Conservation (phyloP, 2,888 invertebrate genomes). For the Tholera decimalis region DNA sequence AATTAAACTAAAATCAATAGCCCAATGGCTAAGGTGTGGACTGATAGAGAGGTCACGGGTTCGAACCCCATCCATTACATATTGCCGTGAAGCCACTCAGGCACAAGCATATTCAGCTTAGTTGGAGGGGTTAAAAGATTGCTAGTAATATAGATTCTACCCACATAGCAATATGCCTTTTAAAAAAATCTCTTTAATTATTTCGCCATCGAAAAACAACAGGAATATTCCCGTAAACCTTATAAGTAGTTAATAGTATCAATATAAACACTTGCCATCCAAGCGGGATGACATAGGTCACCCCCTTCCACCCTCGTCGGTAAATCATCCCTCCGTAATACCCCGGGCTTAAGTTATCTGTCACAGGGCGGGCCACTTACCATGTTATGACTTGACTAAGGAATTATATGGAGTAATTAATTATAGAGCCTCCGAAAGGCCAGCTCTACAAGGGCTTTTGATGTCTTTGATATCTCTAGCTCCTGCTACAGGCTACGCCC, state of each 20-base stretch:
- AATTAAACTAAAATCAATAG: too few species aligned
- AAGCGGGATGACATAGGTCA: conserved; percentile 36
- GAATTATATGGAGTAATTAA: conserved; percentile 36
- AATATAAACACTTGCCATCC: conserved; percentile 19
- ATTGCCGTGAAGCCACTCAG: too few species aligned
- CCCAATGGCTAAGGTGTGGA: too few species aligned
- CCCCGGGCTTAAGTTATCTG: conserved; percentile 51
- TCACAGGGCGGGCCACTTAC: conserved; percentile 44
- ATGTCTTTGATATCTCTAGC: not conserved
- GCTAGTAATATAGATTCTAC: too few species aligned
- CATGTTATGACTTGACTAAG: conserved; percentile 35
- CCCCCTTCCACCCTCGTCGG: conserved; percentile 13
- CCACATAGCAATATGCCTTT: too few species aligned
- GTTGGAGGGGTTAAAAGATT: too few species aligned
- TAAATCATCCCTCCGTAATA: conserved; percentile 49
- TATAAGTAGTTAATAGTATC: conserved; percentile 10
- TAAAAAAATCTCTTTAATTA: not conserved
- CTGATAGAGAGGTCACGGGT: too few species aligned
- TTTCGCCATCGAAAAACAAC: not conserved
- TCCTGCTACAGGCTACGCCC: not conserved
- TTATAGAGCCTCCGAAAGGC: conserved; percentile 14
- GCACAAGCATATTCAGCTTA: too few species aligned
- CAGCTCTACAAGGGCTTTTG: not conserved
- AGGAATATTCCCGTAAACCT: not conserved
- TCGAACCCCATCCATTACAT: too few species aligned